phyloP scores from a whole-genome alignment of 1,140 invertebrate genomes.

The Pogonomyrmex californicus region DNA sequence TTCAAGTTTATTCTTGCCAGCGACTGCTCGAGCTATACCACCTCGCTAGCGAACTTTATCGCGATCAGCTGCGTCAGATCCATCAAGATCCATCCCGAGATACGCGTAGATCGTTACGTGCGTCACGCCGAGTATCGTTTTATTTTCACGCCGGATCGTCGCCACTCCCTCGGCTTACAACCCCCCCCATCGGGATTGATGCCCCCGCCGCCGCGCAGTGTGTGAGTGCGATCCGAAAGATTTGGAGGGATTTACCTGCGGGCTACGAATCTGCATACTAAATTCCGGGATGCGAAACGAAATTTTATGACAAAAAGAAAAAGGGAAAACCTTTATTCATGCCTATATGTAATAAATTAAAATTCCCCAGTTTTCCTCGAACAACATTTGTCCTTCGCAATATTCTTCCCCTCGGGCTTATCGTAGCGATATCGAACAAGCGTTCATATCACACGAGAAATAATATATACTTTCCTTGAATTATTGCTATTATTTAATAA shows the following conservation, averaged over 20 bases:
- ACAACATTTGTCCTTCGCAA: neutral
- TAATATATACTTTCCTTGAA: neutral
- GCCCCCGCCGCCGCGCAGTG: neutral
- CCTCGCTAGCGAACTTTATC: constrained; percentile 19
- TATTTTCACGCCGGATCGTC: constrained; percentile 53
- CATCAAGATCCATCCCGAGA: constrained; percentile 47
- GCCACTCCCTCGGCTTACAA: constrained; percentile 29
- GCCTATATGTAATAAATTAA: neutral
- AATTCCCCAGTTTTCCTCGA: neutral
- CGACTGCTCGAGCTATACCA: neutral
- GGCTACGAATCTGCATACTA: constrained; percentile 20
- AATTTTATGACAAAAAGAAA: neutral
- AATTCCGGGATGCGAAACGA: neutral
- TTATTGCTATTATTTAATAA: neutral
- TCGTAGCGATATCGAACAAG: neutral
- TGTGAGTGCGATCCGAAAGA: neutral
- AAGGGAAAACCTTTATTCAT: neutral
- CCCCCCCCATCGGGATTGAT: neutral
- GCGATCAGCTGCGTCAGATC: constrained; percentile 62
- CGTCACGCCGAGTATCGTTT: constrained; percentile 48
- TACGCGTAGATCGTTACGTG: constrained; percentile 26
- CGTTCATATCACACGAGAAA: neutral
- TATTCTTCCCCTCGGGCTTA: neutral
- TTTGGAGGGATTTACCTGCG: neutral
- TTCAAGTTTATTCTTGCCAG: constrained; percentile 51